Evolutionary conservation across 1,140 invertebrate species (phyloP), one percentile per base, ranked within the genome.

Genomic region (Papilio aristodemus): DNA sequence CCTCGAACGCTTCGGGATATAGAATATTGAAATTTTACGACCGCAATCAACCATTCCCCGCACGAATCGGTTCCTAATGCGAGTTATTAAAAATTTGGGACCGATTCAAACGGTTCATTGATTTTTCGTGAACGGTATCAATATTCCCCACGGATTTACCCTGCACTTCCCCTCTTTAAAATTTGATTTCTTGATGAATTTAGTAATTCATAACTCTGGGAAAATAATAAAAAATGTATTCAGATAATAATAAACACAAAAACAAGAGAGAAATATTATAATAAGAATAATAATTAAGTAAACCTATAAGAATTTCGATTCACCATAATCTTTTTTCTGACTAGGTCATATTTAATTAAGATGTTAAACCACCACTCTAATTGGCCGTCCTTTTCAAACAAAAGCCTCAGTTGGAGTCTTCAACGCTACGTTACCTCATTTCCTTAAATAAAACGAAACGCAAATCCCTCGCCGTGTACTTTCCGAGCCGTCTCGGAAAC

Each of bases 21-120:
- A 75, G 78, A 82, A 81, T 78, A 85, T 84, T 84, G 83, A 83
- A 86, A 86, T 89, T 85, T 87, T 85, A 87, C 71, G 80, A 70
- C 76, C 46, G 67, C 72, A 76, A 79, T 85, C 85, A 88, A 85
- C 75, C 78, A 77, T 78, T 77, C 75, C 68, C 60, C 67, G 73
- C 73, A 73, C 37, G 69, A 75, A 74, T 81, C 36, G 36, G 36
- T 62, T 37, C 36, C 27, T 62, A 62, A 71, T 68, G 69, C 41
- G 60, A 57, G 41, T 72, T 71, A 71, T 71, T 69, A 39, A 68
- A 69, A 68, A 71, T 69, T 73, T 62, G 67, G 57, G 11, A 58
- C 50, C 43, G 66, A 63, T 32, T 50, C 58, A 25, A 36, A 19
- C 14, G 59, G 32, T 9, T 62, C 59, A 62, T 62, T 62, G 59